Evolutionary conservation across 2,888 invertebrate species (phyloP), one percentile per base, ranked within the genome.

Genomic region (Eristalis tenax): DNA sequence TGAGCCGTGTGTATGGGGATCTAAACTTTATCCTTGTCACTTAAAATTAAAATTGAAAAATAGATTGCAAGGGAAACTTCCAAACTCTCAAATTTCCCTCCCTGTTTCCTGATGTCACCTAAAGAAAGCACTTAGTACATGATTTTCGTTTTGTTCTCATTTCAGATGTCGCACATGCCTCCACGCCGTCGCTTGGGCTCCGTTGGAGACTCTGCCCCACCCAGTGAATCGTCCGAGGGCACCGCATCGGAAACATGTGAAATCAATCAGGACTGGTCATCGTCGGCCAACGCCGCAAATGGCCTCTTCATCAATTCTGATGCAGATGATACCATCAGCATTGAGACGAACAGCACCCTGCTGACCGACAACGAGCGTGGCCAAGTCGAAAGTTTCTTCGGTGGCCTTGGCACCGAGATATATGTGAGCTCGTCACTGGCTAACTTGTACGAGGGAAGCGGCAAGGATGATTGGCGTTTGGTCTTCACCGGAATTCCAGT

Each of bases 401-500:
- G 95, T 83, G 96, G 97, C 71, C 94, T 97, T 84, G 96, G 96
- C 91, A 96, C 97, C 0, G 96, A 96, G 92, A 95, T 97, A 56
- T 96, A 94, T 91, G 97, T 97, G 4, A 95, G 96, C 91, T 95
- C 95, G 88, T 96, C 97, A 10, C 91, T 97, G 90, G 97, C 96
- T 63, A 96, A 96, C 92, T 92, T 96, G 61, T 96, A 96, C 91
- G 94, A 94, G 84, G 95, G 95, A 89, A 94, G 94, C 76, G 94
- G 94, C 26, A 93, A 94, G 75, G 94, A 94, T 87, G 94, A 94
- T 70, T 97, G 97, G 97, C 94, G 95, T 89, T 94, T 97, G 68
- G 94, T 95, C 83, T 96, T 95, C 92, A 96, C 96, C 0, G 97
- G 97, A 18, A 96, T 97, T 74, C 97, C 97, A 0, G 95, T 97